These are phyloP conservation scores for Aplochiton taeniatus DNA, from an alignment of 2,797 vertebrate species.

Conservation along the genomic window DNA sequence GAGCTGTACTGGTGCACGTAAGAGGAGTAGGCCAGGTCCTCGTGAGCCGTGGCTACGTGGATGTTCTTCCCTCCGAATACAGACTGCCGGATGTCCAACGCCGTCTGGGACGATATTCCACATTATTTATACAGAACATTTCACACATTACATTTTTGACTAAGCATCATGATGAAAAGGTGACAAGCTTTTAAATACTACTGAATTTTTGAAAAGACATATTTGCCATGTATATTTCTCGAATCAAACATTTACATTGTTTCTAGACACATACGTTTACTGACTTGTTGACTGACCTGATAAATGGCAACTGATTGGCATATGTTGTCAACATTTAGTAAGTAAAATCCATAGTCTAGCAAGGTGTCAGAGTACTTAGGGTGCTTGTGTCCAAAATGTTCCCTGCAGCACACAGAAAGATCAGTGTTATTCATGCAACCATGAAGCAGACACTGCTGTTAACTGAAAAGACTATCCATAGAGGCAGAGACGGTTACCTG, in stretches of 20 bases:
- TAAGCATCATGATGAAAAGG: too few species aligned
- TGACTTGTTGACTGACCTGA: conserved; percentile 79
- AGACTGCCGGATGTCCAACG: conserved; percentile 96
- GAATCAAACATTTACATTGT: too few species aligned
- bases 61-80: conserved; percentile 99
- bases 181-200: too few species aligned
- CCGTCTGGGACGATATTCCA: conserved; percentile 76
- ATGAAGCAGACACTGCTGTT: background rate
- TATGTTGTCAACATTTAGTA: conserved; percentile 99
- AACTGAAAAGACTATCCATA: background rate
- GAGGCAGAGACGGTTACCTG: conserved; percentile 78
- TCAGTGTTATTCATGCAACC: background rate
- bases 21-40: conserved; percentile 97
- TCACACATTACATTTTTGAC: too few species aligned
- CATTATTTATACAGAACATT: too few species aligned
- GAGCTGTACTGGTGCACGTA: conserved; percentile 99
- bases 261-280: background rate
- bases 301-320: conserved; percentile 99
- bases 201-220: too few species aligned
- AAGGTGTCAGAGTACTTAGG: conserved; percentile 98
- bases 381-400: conserved; percentile 98
- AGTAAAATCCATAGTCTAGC: conserved; percentile 98
- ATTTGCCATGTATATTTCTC: too few species aligned
- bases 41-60: conserved; percentile 96
- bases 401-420: conserved; percentile 72